Conservation (phyloP, 1,140 invertebrate genomes). For the Copidosoma floridanum region DNA sequence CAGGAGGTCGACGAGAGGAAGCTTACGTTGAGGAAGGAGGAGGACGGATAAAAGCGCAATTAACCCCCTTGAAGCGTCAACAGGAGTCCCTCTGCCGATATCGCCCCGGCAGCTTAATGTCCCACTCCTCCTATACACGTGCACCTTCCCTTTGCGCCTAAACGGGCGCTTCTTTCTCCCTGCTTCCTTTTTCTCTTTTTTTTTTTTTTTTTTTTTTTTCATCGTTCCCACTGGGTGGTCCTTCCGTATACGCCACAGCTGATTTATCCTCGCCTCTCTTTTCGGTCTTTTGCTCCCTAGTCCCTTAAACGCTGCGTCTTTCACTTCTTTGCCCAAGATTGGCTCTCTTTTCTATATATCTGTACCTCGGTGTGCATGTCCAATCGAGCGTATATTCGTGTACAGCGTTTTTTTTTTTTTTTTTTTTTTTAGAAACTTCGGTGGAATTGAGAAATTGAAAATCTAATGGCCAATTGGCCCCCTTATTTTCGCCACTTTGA, state of each 20-base stretch:
- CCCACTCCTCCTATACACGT: constrained; percentile 20
- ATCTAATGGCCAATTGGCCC: no score
- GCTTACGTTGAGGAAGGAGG: no score
- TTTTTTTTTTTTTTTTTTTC: background rate
- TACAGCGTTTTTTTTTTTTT: background rate
- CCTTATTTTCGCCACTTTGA: no score
- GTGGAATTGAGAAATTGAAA: no score
- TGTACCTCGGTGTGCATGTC: no score
- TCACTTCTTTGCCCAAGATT: no score
- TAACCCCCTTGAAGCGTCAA: constrained; percentile 41
- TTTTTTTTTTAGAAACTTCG: no score
- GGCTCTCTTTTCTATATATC: background rate
- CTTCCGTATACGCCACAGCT: background rate
- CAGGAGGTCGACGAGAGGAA: no score
- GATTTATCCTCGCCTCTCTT: constrained; percentile 5
- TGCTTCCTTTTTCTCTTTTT: background rate
- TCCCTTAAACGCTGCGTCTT: no score
- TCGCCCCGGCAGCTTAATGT: constrained; percentile 33
- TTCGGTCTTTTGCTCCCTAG: no score
- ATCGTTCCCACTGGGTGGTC: constrained; percentile 17
- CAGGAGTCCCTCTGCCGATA: constrained; percentile 27
- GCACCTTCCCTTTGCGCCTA: background rate
- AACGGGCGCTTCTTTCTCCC: background rate
- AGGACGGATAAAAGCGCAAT: constrained; percentile 44
- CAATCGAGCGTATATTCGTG: no score